Evolutionary conservation across 2,888 invertebrate genomes (phyloP), one percentile per base, ranked within the genome.

Genomic region (Stenichneumon culpator): DNA sequence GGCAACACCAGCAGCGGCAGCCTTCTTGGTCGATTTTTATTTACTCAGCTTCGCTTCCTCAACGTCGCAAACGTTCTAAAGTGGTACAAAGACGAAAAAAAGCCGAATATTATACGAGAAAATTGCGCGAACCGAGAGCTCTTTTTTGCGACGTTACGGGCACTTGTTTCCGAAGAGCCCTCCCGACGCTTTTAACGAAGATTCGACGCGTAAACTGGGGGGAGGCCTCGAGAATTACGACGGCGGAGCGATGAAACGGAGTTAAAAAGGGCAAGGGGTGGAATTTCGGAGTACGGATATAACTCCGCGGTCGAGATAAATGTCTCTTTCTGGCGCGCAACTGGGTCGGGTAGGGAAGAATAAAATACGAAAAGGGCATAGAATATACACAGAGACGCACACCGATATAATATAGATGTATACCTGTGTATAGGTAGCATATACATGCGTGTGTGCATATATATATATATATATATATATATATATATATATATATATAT

Each of bases 101-200:
- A 65, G 74, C 47, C 60, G 32, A 63, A 36, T 63, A 28, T 22
- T 77, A 44, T n/a, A 60, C 47, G 36, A 16, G 68, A 63, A 83
- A 83, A 79, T 69, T 79, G 72, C 50, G 63, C 69, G 74, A 28
- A 67, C 32, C 69, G 60, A 74, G 60, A 77, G 44, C 77, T 77
- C 47, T 75, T 74, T 75, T 74, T 69, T 44, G 44, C 69, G 67
- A 54, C 47, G 50, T 54, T 44, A 70, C 69, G 65, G 74, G 70
- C 75, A 67, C 70, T 57, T 44, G 36, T 54, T 36, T 32, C 54
- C 44, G 44, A 50, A 65, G 22, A 19, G 44, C 36, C 22, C 70
- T 47, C 44, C n/a, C 25, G 39, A 44, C 74, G 36, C 63, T 67
- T 79, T 79, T 28, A 79, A 74, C 75, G 65, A 75, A 70, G 57